These are phyloP conservation scores for Glaucopsyche alexis DNA, from an alignment of 2,888 invertebrate species.

Conservation along the genomic window DNA sequence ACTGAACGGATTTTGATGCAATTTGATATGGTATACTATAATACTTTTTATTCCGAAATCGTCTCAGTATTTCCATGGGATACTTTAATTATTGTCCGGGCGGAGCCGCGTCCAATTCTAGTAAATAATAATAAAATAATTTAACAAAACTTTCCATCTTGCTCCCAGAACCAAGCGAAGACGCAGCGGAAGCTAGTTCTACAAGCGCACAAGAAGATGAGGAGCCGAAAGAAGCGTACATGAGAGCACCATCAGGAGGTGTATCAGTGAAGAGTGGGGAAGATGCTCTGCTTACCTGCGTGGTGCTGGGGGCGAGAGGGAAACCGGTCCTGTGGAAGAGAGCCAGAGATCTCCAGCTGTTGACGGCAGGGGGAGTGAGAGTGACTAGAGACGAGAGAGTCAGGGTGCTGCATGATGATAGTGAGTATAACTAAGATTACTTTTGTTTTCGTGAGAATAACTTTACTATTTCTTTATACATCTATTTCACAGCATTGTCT, in stretches of 20 bases:
- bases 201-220: slow-evolving; percentile 58
- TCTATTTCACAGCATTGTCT: too few species aligned
- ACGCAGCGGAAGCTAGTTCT: slow-evolving; percentile 54
- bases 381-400: slow-evolving; percentile 88
- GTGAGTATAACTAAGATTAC: slow-evolving; percentile 66
- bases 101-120: too few species aligned
- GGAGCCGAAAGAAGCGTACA: slow-evolving; percentile 61
- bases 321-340: slow-evolving; percentile 89
- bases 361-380: slow-evolving; percentile 87
- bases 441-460: too few species aligned
- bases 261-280: slow-evolving; percentile 80
- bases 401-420: slow-evolving; percentile 87
- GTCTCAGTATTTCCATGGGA: too few species aligned
- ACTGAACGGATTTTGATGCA: too few species aligned
- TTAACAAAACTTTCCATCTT: neutral
- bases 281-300: slow-evolving; percentile 90
- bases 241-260: slow-evolving; percentile 63
- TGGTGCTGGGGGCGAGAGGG: slow-evolving; percentile 84
- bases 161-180: slow-evolving; percentile 46
- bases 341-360: slow-evolving; percentile 83
- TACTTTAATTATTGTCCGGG: too few species aligned
- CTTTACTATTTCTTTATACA: too few species aligned
- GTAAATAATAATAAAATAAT: too few species aligned
- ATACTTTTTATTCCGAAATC: too few species aligned
- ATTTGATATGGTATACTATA: too few species aligned